Evolutionary conservation across 2,888 invertebrate genomes (phyloP).

Genomic region (Xanthia togata): DNA sequence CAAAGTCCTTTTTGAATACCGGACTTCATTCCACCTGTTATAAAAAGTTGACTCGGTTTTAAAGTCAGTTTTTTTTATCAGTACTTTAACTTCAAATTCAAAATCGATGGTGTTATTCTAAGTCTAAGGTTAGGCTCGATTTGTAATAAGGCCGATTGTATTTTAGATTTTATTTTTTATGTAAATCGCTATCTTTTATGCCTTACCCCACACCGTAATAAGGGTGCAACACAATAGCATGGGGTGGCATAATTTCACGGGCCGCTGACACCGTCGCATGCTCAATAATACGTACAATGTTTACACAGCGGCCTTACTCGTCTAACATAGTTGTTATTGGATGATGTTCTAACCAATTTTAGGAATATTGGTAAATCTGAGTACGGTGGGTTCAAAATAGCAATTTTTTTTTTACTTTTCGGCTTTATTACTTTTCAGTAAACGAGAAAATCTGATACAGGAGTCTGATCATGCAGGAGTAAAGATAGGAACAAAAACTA

Average conservation of each 20-base stretch:
- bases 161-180: background rate
- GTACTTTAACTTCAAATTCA: background rate
- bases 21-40: background rate
- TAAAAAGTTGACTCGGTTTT: background rate
- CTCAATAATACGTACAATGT: slow-evolving; percentile 84
- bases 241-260: slow-evolving; percentile 87
- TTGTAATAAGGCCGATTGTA: background rate
- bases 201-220: slow-evolving; percentile 60
- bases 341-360: slow-evolving; percentile 34
- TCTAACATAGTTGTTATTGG: slow-evolving; percentile 45
- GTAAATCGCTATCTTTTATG: slow-evolving; percentile 58
- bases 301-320: slow-evolving; percentile 79
- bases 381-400: background rate
- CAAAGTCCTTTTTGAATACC: background rate
- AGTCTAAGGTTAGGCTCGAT: background rate
- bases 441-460: background rate
- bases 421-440: background rate
- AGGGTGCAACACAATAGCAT: slow-evolving; percentile 82
- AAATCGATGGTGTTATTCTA: background rate
- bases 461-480: background rate
- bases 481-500: no score
- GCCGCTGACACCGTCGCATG: slow-evolving; percentile 77
- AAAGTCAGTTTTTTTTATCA: background rate
- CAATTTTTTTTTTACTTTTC: background rate
- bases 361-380: background rate